Evolutionary conservation across 2,888 invertebrate species (phyloP).

Genomic region (Operophtera brumata): DNA sequence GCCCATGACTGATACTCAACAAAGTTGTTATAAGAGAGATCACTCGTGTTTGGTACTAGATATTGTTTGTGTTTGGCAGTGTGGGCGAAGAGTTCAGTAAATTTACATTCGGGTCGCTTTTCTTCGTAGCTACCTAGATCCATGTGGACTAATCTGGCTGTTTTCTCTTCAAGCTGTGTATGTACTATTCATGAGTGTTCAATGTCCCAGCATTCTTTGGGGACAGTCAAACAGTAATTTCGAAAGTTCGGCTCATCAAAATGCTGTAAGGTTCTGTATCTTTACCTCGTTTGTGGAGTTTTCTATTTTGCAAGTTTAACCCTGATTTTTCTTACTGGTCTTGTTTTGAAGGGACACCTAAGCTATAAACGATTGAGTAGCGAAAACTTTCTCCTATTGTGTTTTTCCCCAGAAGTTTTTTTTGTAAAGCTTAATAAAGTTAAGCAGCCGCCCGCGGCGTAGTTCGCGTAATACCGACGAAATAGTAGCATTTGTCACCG

Average conservation of each 20-base stretch:
- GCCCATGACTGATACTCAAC: no score
- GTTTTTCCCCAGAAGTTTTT: no score
- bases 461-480: no score
- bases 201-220: slow-evolving; percentile 19
- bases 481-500: no score
- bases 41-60: not conserved
- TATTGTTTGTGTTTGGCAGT: not conserved
- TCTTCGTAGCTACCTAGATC: no score
- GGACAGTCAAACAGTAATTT: slow-evolving; percentile 38
- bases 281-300: slow-evolving; percentile 29
- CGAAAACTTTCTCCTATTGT: no score
- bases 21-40: no score
- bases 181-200: slow-evolving; percentile 11
- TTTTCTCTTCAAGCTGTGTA: not conserved
- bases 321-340: slow-evolving; percentile 3
- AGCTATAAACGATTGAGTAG: no score
- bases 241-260: slow-evolving; percentile 30
- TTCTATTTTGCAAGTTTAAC: slow-evolving; percentile 15
- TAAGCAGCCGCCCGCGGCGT: no score
- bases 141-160: not conserved
- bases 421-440: no score
- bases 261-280: slow-evolving; percentile 28
- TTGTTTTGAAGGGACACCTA: not conserved
- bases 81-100: not conserved
- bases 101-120: not conserved